Evolutionary conservation across 2,888 invertebrate species (phyloP).

Genomic region (Limnephilus auricula): DNA sequence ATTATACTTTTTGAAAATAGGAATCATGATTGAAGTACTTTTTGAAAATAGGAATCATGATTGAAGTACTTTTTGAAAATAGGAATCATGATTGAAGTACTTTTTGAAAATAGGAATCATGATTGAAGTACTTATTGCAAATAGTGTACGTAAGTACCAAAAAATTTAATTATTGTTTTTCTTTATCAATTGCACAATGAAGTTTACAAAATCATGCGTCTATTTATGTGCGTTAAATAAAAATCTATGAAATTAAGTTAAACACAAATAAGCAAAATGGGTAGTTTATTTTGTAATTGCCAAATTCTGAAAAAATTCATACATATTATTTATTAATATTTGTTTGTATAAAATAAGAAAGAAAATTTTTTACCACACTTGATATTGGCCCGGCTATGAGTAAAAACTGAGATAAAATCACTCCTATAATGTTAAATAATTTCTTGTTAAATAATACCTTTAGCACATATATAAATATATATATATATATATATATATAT

Average conservation of each 20-base stretch:
- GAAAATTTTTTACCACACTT: background rate
- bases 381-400: background rate
- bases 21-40: background rate
- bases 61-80: too few relatives aligned
- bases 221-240: background rate
- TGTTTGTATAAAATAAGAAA: background rate
- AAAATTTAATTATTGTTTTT: background rate
- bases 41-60: background rate
- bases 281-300: constrained; percentile 8
- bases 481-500: too few relatives aligned
- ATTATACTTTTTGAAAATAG: too few relatives aligned
- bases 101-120: too few relatives aligned
- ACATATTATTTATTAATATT: background rate
- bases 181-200: background rate
- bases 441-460: background rate
- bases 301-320: constrained; percentile 10
- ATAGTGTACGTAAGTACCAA: background rate
- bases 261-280: background rate
- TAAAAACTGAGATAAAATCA: background rate
- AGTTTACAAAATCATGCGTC: background rate
- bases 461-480: too few relatives aligned
- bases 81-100: too few relatives aligned
- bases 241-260: background rate
- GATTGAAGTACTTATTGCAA: background rate
- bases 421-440: background rate